Base-by-base conservation (phyloP, 2,888 invertebrate genomes). In the Drosophila monieri region DNA sequence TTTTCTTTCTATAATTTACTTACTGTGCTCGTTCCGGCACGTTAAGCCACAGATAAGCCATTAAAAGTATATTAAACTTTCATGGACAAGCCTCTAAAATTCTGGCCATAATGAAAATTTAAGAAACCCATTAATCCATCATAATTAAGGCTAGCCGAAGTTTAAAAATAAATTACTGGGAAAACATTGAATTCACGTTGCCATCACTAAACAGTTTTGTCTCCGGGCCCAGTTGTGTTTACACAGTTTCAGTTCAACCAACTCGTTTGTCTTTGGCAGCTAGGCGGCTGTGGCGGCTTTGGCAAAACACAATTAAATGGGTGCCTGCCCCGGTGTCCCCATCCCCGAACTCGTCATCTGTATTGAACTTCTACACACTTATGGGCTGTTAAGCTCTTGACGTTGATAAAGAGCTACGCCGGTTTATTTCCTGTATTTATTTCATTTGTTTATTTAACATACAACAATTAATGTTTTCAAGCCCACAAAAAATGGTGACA, bases 401-500 rank as follows among this genome's bases (percentile, higher is more conserved):
- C 81, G 65, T 84, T 81, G 81, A 81, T 76, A 48, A 74, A 85
- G 77, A 78, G 77, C 76, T 41, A 69, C 39, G 62, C 49, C 58
- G 41, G 64, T 53, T 67, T 74, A 70, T 75, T 85, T 79, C 81
- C 78, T 79, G 73, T 55, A 65, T 62, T 58, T 61, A 58, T 60
- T 43, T 56, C 46, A 54, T 67, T 68, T 71, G 64, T 67, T 41
- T 43, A 43, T 73, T 78, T 75, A 27, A 75, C 76, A 69, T 70
- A 62, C 52, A 62, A 68, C 67, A 68, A 66, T 73, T 77, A 69
- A 76, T 76, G 64, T 68, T 55, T 73, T 65, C 55, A 65, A 71
- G 54, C 39, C 39, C 41, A 59, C 54, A 21, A 54, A 41, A 14
- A 12, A 66, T 23, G 55, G 56, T 77, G 59, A 60, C 66, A 78